Evolutionary conservation across 1,140 invertebrate species (phyloP).

Genomic region (Drusus annulatus): DNA sequence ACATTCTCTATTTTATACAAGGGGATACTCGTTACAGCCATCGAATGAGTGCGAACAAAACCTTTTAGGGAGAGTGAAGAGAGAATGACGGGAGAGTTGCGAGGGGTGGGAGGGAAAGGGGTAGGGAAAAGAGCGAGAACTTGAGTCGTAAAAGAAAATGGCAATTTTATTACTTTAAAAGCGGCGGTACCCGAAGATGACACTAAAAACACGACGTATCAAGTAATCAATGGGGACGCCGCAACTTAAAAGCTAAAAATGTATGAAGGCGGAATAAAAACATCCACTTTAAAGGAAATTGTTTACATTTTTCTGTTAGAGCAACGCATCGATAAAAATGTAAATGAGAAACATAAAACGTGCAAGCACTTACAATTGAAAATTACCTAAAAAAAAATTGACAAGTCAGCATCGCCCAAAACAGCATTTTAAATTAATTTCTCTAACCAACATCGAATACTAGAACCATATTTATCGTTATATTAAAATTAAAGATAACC

Average conservation of each 20-base stretch:
- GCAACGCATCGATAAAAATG: constrained; percentile 13
- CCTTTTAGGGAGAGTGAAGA: constrained; percentile 32
- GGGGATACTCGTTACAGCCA: constrained; percentile 10
- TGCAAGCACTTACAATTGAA: not conserved
- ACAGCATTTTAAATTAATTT: no score
- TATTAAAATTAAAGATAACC: no score
- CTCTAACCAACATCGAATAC: no score
- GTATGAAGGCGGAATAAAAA: constrained; percentile 29
- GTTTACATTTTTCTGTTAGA: constrained; percentile 21
- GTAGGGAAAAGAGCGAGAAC: constrained; percentile 28
- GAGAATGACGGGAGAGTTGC: not conserved
- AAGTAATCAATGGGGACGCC: constrained; percentile 40
- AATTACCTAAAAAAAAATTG: no score
- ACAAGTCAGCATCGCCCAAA: no score
- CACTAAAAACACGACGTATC: constrained; percentile 42
- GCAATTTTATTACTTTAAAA: constrained; percentile 43
- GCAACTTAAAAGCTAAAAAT: constrained; percentile 26
- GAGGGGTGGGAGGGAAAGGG: not conserved
- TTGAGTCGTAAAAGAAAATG: constrained; percentile 40
- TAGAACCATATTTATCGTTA: no score
- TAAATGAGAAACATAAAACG: constrained; percentile 14
- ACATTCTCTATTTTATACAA: constrained; percentile 2
- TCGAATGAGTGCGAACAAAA: constrained; percentile 20
- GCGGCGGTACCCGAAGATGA: constrained; percentile 33
- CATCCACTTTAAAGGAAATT: constrained; percentile 3